A percentile compares a stretch with the other conserved stretches of the same genome.
These are phyloP conservation scores for Perizoma flavofasciatum DNA, from an alignment of 2,888 invertebrate genomes.

Conservation along the genomic window DNA sequence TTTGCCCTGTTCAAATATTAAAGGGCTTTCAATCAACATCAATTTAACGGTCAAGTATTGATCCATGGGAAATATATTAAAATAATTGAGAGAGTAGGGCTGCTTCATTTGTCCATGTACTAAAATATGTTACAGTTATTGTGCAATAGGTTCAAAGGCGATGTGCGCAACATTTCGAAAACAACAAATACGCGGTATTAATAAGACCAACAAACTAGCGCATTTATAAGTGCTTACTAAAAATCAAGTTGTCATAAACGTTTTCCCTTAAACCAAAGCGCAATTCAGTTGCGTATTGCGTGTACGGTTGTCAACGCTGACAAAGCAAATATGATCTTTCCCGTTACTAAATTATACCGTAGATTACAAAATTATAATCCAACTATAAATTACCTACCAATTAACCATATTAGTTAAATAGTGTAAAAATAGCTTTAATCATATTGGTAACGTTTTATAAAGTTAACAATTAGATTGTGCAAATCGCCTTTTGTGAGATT, in stretches of 20 bases:
- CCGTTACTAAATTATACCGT: too few species aligned
- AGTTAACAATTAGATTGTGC: slow-evolving; percentile 41
- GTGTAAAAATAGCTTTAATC: background rate
- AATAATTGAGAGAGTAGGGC: slow-evolving; percentile 38
- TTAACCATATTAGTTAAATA: too few species aligned
- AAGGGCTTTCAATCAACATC: slow-evolving; percentile 51
- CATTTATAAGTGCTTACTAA: too few species aligned
- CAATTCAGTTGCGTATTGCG: too few species aligned
- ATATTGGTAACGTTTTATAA: background rate
- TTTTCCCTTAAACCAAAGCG: too few species aligned
- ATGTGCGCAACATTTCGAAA: slow-evolving; percentile 8
- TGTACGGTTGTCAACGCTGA: too few species aligned
- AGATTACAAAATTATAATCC: too few species aligned
- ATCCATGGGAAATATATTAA: slow-evolving; percentile 57
- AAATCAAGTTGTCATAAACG: too few species aligned
- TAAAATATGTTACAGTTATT: slow-evolving; percentile 34
- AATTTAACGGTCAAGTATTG: slow-evolving; percentile 46
- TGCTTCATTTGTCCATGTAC: slow-evolving; percentile 41
- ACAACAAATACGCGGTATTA: too few species aligned
- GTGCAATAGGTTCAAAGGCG: slow-evolving; percentile 12
- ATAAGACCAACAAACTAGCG: too few species aligned
- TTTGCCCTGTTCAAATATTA: slow-evolving; percentile 33
- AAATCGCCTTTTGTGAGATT: slow-evolving; percentile 25
- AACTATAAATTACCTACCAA: too few species aligned
- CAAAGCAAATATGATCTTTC: too few species aligned